Conservation (phyloP, 1,140 invertebrate species). For the Xylocopa sonorina region DNA sequence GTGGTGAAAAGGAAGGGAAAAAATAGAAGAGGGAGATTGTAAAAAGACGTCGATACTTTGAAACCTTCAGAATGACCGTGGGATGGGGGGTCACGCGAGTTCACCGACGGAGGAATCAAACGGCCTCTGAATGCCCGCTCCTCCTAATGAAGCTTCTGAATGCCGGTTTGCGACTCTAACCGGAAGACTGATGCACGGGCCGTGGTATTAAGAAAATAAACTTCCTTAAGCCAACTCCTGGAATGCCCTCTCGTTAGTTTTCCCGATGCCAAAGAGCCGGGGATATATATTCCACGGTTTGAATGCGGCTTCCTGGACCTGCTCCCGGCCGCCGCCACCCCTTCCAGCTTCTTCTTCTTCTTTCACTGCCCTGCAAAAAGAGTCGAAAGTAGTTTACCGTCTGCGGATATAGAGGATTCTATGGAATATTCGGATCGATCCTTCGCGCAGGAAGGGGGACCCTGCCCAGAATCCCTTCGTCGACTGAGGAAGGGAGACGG, state of each 20-base stretch:
- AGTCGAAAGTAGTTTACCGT: slow-evolving; percentile 54
- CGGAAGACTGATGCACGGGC: slow-evolving; percentile 49
- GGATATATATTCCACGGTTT: slow-evolving; percentile 50
- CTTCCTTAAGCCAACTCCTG: slow-evolving; percentile 47
- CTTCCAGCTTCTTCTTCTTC: slow-evolving; percentile 10
- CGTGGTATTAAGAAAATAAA: slow-evolving; percentile 63
- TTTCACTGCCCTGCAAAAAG: slow-evolving; percentile 48
- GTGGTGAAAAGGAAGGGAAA: background rate
- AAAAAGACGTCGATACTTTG: slow-evolving; percentile 31
- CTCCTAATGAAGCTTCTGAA: slow-evolving; percentile 54
- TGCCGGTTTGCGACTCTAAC: slow-evolving; percentile 18
- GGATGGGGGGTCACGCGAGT: slow-evolving; percentile 25
- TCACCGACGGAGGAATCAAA: slow-evolving; percentile 39
- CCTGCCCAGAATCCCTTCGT: background rate
- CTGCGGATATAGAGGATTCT: slow-evolving; percentile 43
- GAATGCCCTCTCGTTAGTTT: slow-evolving; percentile 64
- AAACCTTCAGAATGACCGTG: background rate
- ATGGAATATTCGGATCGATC: slow-evolving; percentile 58
- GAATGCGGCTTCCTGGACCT: slow-evolving; percentile 51
- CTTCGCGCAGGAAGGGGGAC: background rate
- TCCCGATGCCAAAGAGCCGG: slow-evolving; percentile 52
- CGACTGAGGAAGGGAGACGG: background rate
- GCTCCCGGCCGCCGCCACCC: slow-evolving; percentile 7
- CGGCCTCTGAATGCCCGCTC: slow-evolving; percentile 39
- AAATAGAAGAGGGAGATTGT: slow-evolving; percentile 5